phyloP scores from a whole-genome alignment of 37 sponge, comb jelly and placozoan genomes.

The Diacarnus erythraeanus region DNA sequence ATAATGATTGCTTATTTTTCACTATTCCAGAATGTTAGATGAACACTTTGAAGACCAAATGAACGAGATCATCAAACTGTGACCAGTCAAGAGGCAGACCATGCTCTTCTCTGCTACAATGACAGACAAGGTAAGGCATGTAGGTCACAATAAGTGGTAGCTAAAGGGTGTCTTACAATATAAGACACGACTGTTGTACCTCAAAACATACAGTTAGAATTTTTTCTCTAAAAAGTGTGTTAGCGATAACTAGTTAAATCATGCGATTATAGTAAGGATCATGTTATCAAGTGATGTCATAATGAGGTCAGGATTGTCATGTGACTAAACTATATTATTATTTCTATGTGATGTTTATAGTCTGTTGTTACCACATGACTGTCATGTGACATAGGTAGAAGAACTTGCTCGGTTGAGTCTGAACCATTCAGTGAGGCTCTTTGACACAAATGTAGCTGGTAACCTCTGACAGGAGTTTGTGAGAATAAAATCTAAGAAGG shows the following conservation, averaged over 20 bases:
- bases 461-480: conserved; percentile 97
- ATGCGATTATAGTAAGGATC: no score
- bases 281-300: no score
- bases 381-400: conserved; percentile 92
- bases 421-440: conserved; percentile 88
- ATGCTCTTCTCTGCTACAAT: conserved; percentile 99
- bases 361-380: no score
- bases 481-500: conserved; percentile 72
- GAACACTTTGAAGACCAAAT: conserved; percentile 97
- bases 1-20: not conserved
- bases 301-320: no score
- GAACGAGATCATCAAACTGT: conserved; percentile 88
- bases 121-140: conserved; percentile 96
- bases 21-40: conserved; percentile 81
- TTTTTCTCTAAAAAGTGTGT: no score
- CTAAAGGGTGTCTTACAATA: no score
- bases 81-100: conserved; percentile 87
- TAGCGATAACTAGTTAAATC: no score
- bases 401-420: conserved; percentile 89
- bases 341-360: no score
- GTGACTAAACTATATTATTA: no score
- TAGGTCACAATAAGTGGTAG: no score
- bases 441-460: conserved; percentile 93
- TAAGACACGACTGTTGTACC: no score
- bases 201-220: no score